Percentiles rank a stretch among this genome's conserved stretches.
These are phyloP conservation scores for Danaus plexippus DNA, from an alignment of 1,140 invertebrate genomes.

Conservation along the genomic window DNA sequence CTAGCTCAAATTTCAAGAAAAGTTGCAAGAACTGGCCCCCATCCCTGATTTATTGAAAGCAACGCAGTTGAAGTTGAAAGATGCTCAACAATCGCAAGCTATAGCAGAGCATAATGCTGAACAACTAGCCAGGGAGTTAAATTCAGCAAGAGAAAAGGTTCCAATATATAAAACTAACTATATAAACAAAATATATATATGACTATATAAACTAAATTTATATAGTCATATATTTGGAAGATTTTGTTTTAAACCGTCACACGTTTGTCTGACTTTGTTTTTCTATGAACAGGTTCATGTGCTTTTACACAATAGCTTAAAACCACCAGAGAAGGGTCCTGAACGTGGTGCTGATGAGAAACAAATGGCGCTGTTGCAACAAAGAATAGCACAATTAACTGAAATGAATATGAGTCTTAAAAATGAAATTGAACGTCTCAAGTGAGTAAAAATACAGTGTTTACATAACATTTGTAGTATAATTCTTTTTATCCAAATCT, in stretches of 20 bases:
- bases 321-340: slow-evolving; percentile 43
- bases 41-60: slow-evolving; percentile 81
- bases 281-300: slow-evolving; percentile 39
- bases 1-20: slow-evolving; percentile 79
- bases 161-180: not conserved
- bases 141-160: slow-evolving; percentile 73
- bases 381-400: slow-evolving; percentile 46
- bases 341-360: slow-evolving; percentile 54
- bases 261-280: not conserved
- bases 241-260: not conserved
- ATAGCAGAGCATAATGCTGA: slow-evolving; percentile 76
- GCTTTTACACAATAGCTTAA: slow-evolving; percentile 42
- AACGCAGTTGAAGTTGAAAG: slow-evolving; percentile 80
- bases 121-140: slow-evolving; percentile 73
- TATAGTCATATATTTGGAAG: not conserved
- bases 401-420: slow-evolving; percentile 43
- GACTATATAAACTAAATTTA: slow-evolving; percentile 1
- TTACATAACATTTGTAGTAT: no score
- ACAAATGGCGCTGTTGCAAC: slow-evolving; percentile 46
- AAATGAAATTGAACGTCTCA: slow-evolving; percentile 57
- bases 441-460: slow-evolving; percentile 30
- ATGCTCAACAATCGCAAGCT: slow-evolving; percentile 77
- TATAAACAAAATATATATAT: not conserved
- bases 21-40: slow-evolving; percentile 80
- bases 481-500: no score